These are phyloP conservation scores for Hippocampus guttulatus DNA, from an alignment of 2,113 vertebrate species.

Conservation along the genomic window DNA sequence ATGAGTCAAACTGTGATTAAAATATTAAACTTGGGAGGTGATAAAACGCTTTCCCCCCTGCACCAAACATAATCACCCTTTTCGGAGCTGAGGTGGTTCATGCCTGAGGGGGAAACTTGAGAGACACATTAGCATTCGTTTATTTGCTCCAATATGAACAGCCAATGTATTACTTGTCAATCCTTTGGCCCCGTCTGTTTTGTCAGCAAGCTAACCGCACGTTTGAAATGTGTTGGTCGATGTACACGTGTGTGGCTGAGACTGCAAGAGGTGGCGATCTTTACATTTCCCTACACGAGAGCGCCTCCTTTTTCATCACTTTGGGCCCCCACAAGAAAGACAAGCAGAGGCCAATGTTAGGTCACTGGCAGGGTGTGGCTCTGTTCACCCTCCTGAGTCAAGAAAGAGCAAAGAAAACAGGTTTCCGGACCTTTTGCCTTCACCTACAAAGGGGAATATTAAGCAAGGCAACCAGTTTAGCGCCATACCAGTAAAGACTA, in stretches of 20 bases:
- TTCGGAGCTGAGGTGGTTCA: not conserved
- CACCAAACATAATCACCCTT: not conserved
- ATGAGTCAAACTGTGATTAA: not conserved
- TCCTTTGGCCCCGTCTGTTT: not conserved
- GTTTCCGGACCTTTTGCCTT: slow-evolving; percentile 51
- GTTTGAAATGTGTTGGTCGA: slow-evolving; percentile 53
- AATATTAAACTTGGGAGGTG: too few relatives aligned
- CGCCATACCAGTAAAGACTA: slow-evolving; percentile 17
- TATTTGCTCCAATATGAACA: not conserved
- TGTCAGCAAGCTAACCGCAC: slow-evolving; percentile 6
- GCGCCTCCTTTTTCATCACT: slow-evolving; percentile 48
- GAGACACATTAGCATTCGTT: not conserved
- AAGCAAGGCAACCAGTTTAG: slow-evolving; percentile 37
- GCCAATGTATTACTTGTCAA: not conserved
- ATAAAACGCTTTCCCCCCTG: not conserved
- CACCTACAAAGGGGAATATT: slow-evolving; percentile 11
- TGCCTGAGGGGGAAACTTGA: not conserved
- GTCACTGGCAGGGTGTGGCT: slow-evolving; percentile 65
- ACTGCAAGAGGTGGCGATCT: slow-evolving; percentile 20
- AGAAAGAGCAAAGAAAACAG: slow-evolving; percentile 50
- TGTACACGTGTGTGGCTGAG: slow-evolving; percentile 9
- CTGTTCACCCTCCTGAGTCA: slow-evolving; percentile 24
- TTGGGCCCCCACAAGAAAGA: slow-evolving; percentile 33
- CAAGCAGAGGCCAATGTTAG: slow-evolving; percentile 58
- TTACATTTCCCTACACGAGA: slow-evolving; percentile 44